These are phyloP conservation scores for Pteronotus mesoamericanus DNA, from an alignment of 2,797 vertebrate genomes.

Conservation along the genomic window DNA sequence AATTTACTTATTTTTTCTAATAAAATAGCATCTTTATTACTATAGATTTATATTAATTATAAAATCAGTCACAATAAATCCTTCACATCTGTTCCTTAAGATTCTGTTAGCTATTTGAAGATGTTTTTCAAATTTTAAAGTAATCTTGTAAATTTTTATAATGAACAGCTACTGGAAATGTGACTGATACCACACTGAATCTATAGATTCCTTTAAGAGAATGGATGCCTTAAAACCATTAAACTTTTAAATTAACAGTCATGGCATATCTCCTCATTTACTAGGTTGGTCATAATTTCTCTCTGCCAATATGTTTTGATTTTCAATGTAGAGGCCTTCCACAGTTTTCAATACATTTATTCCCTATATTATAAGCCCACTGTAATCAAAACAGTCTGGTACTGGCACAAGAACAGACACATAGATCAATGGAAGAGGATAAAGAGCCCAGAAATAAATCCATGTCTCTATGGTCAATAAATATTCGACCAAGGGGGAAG, in stretches of 20 bases:
- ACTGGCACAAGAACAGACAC: no score
- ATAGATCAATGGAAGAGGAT: no score
- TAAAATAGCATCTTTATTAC: neutral
- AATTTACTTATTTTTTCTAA: neutral
- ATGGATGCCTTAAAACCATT: neutral
- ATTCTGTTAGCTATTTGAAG: neutral
- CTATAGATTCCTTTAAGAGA: neutral
- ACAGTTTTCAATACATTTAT: neutral
- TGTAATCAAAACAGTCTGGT: no score
- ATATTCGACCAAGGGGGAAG: no score
- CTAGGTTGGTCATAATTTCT: neutral
- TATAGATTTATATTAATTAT: neutral
- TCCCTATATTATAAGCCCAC: neutral
- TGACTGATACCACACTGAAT: neutral
- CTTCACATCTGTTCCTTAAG: neutral
- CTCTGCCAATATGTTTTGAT: neutral
- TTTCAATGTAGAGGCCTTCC: neutral
- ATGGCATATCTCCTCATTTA: neutral
- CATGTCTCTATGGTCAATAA: no score
- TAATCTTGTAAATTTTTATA: neutral
- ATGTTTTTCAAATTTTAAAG: neutral
- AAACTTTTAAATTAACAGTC: neutral
- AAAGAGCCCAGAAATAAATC: no score
- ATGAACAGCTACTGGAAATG: neutral
- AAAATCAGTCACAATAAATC: neutral